Evolutionary conservation across 2,888 invertebrate species (phyloP).

Genomic region (Aphidius colemani): DNA sequence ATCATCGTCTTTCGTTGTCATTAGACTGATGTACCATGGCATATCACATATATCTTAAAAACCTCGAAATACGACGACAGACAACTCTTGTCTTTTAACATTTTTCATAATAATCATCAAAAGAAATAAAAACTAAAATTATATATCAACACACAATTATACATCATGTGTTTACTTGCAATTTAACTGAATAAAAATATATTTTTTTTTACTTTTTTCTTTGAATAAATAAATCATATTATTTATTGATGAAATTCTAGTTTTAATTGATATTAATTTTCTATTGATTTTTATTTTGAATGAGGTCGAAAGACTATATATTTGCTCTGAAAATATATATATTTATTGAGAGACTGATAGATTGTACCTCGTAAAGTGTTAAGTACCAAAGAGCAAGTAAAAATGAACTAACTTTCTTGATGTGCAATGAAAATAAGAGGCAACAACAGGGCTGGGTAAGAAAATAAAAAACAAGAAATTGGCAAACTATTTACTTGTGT

Average conservation of each 20-base stretch:
- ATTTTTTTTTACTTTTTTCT: no score
- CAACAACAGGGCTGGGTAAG: constrained; percentile 12
- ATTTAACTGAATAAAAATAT: neutral
- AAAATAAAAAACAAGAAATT: neutral
- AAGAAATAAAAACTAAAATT: constrained; percentile 13
- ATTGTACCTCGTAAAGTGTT: constrained; percentile 55
- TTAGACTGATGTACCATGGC: constrained; percentile 8
- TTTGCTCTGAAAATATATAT: no score
- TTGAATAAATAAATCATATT: no score
- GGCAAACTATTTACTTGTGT: constrained; percentile 19
- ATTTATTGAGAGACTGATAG: constrained; percentile 39
- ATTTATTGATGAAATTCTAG: no score
- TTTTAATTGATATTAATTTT: no score
- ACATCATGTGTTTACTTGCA: constrained; percentile 9
- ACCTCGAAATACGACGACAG: constrained; percentile 14
- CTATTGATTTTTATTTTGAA: no score
- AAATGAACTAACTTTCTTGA: constrained; percentile 35
- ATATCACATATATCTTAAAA: constrained; percentile 6
- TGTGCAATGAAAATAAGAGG: neutral
- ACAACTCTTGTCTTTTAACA: neutral
- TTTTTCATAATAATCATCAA: no score
- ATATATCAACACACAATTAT: constrained; percentile 12
- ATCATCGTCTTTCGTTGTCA: constrained; percentile 8
- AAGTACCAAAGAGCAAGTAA: constrained; percentile 51
- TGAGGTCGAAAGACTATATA: constrained; percentile 2